Evolutionary conservation across 2,888 invertebrate species (phyloP).

Genomic region (Nephrotoma appendiculata): DNA sequence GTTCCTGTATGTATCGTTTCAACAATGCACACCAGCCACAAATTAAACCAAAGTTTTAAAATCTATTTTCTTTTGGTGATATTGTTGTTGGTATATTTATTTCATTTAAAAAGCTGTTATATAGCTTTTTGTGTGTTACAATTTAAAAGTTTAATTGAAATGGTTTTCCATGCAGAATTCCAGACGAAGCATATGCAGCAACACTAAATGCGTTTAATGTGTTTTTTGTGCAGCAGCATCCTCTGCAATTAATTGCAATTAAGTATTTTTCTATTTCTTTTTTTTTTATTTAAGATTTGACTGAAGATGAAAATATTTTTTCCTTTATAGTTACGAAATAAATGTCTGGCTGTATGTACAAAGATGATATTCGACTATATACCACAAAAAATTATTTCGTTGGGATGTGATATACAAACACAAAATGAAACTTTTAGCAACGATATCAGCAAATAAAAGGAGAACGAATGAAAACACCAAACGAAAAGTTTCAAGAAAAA

Average conservation of each 20-base stretch:
- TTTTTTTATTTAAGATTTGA: not conserved
- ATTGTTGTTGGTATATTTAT: not conserved
- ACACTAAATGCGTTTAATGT: not conserved
- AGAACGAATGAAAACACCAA: not conserved
- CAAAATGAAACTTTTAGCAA: not conserved
- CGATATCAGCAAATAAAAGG: not conserved
- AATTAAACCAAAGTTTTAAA: not conserved
- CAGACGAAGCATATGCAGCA: not conserved
- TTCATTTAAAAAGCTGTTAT: not conserved
- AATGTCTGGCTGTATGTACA: not conserved
- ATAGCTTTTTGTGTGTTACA: not conserved
- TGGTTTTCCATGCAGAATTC: not conserved
- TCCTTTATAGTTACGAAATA: not conserved
- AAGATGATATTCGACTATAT: not conserved
- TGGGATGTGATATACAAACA: not conserved
- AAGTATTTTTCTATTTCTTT: not conserved
- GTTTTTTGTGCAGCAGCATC: not conserved
- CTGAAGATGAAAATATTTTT: not conserved
- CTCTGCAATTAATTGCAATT: not conserved
- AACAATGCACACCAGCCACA: not conserved
- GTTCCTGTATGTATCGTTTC: not conserved
- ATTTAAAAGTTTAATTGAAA: not conserved
- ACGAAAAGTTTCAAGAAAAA: not conserved
- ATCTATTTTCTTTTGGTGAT: not conserved
- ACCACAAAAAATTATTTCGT: not conserved